Evolutionary conservation across 2,888 invertebrate genomes (phyloP).

Genomic region (Dione juno): DNA sequence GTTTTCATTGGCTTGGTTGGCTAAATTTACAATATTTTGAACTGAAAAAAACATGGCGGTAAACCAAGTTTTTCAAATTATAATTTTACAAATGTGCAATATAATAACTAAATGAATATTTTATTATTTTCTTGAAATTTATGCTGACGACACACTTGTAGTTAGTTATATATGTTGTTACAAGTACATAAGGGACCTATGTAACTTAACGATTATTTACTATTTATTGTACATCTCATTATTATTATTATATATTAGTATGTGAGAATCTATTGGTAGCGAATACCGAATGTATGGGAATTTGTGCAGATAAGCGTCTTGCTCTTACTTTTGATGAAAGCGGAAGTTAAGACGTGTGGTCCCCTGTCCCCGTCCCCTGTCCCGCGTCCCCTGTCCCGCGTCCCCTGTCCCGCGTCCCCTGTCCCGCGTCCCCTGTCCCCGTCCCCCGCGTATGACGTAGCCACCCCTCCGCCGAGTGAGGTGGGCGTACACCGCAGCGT

Average conservation of each 20-base stretch:
- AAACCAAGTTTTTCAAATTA: neutral
- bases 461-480: conserved; percentile 20
- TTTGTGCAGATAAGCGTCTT: conserved; percentile 49
- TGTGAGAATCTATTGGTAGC: conserved; percentile 7
- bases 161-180: neutral
- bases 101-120: neutral
- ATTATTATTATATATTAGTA: neutral
- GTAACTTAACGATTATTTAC: conserved; percentile 5
- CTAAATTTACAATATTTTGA: neutral
- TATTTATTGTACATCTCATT: conserved; percentile 14
- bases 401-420: neutral
- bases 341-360: conserved; percentile 53
- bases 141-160: neutral
- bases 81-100: neutral
- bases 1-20: neutral
- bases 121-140: neutral
- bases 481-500: conserved; percentile 30
- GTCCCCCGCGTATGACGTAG: conserved; percentile 6
- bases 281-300: neutral
- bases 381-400: neutral
- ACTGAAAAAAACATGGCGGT: neutral
- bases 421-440: neutral
- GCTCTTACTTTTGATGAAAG: conserved; percentile 65
- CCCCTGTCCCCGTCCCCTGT: no score
- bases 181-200: neutral